phyloP scores from a whole-genome alignment of 1,140 invertebrate genomes.

The Dryas iulia region DNA sequence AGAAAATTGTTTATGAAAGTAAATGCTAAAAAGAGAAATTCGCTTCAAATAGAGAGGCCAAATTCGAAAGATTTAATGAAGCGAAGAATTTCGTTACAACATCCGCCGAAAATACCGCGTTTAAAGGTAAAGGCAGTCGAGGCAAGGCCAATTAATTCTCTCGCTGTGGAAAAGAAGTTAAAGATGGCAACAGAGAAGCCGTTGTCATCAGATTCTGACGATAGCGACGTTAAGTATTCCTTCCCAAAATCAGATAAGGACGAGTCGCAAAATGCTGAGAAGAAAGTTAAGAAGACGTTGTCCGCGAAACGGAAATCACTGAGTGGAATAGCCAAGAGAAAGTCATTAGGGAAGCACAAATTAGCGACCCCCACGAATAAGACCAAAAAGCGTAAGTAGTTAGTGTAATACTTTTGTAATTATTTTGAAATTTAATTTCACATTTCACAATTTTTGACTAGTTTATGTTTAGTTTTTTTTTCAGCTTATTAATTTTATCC shows the following conservation, averaged over 20 bases:
- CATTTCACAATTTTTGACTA: no score
- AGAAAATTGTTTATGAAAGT: constrained; percentile 68
- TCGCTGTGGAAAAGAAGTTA: constrained; percentile 31
- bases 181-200: constrained; percentile 39
- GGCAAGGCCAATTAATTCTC: constrained; percentile 26
- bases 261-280: constrained; percentile 32
- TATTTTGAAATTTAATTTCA: no score
- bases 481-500: no score
- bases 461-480: no score
- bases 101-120: constrained; percentile 62
- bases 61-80: constrained; percentile 67
- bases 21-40: constrained; percentile 62
- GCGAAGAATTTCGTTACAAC: constrained; percentile 62
- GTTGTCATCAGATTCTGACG: constrained; percentile 60
- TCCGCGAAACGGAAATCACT: constrained; percentile 60
- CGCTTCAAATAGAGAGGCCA: constrained; percentile 62
- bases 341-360: constrained; percentile 59
- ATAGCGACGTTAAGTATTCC: constrained; percentile 72
- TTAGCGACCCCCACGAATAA: constrained; percentile 41
- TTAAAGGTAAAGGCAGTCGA: constrained; percentile 54
- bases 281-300: constrained; percentile 46
- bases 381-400: constrained; percentile 64
- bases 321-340: constrained; percentile 56
- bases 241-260: constrained; percentile 52
- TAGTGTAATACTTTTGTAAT: constrained; percentile 5